phyloP scores from a whole-genome alignment of 1,140 invertebrate genomes.

The Orius insidiosus region DNA sequence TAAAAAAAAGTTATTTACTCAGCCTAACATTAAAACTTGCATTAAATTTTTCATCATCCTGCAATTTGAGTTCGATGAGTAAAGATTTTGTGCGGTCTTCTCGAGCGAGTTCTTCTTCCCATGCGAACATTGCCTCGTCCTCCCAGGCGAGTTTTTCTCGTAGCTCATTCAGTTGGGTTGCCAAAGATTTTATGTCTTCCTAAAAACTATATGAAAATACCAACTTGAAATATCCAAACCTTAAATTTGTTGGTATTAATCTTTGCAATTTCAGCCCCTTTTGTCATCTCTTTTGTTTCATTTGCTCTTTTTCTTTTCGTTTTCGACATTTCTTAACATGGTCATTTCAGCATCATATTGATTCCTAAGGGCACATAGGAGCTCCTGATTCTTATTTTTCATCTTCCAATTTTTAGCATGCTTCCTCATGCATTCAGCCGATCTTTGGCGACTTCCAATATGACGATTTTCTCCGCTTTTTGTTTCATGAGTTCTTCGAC shows the following conservation, averaged over 20 bases:
- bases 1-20: background rate
- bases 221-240: too few relatives aligned
- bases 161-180: constrained; percentile 35
- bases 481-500: constrained; percentile 20
- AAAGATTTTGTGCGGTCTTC: constrained; percentile 38
- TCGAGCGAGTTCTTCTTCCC: constrained; percentile 39
- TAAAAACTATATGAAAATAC: too few relatives aligned
- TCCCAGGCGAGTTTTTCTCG: constrained; percentile 41
- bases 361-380: too few relatives aligned
- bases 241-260: too few relatives aligned
- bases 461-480: background rate
- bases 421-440: background rate
- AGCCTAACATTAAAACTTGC: constrained; percentile 22
- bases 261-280: too few relatives aligned
- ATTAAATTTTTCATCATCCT: constrained; percentile 41
- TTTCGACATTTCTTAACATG: too few relatives aligned
- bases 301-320: too few relatives aligned
- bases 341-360: too few relatives aligned
- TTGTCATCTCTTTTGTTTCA: too few relatives aligned
- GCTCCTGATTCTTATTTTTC: constrained; percentile 1
- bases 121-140: constrained; percentile 36
- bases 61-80: constrained; percentile 41
- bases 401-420: background rate
- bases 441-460: background rate
- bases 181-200: constrained; percentile 27